These are phyloP conservation scores for Temnothorax rugatulus DNA, from an alignment of 2,888 invertebrate genomes.

Conservation along the genomic window DNA sequence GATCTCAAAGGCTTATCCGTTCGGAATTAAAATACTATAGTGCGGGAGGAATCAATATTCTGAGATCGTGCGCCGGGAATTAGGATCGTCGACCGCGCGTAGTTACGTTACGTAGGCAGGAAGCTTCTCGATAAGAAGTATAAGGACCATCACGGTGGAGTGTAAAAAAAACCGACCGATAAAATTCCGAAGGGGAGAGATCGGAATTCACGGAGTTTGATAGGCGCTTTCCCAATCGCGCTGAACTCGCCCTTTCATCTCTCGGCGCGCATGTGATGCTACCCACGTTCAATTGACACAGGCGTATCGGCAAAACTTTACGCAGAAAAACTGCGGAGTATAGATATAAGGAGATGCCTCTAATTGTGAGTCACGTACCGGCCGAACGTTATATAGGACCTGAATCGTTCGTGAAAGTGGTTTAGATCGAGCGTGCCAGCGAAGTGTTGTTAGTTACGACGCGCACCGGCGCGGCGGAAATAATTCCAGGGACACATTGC, in stretches of 20 bases:
- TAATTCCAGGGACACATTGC: not conserved
- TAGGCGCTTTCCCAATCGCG: not conserved
- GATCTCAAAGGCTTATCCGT: not conserved
- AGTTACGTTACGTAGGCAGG: not conserved
- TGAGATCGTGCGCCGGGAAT: not conserved
- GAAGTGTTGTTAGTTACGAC: constrained; percentile 16
- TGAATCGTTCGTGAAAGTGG: not conserved
- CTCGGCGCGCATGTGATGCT: constrained; percentile 9
- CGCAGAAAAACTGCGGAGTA: not conserved
- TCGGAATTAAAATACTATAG: not conserved
- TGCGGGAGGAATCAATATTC: constrained; percentile 8
- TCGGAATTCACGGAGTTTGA: constrained; percentile 24
- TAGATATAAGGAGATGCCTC: constrained; percentile 5
- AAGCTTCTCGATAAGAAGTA: constrained; percentile 3
- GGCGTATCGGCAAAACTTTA: constrained; percentile 35
- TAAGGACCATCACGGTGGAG: constrained; percentile 6
- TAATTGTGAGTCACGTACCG: constrained; percentile 42
- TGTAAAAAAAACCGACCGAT: constrained; percentile 22
- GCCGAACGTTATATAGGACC: constrained; percentile 26
- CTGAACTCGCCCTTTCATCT: constrained; percentile 26
- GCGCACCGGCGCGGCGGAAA: not conserved
- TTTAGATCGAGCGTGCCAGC: not conserved
- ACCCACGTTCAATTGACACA: constrained; percentile 35
- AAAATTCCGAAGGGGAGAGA: constrained; percentile 4
- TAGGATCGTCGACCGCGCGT: constrained; percentile 14